These are phyloP conservation scores for Podarcis lilfordi DNA, from an alignment of 2,797 vertebrate genomes.

Conservation along the genomic window DNA sequence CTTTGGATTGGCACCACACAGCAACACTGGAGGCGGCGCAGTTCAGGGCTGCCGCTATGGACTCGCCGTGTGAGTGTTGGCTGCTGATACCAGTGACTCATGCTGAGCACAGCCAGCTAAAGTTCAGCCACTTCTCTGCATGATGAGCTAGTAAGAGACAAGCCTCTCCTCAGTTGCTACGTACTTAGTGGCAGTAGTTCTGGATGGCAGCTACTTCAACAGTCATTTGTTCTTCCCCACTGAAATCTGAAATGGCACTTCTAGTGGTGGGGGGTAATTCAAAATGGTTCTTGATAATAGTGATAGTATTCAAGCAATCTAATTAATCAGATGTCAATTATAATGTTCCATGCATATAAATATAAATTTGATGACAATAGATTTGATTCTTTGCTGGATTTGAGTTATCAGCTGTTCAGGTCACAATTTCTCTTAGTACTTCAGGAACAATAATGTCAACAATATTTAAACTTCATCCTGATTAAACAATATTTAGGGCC, in stretches of 20 bases:
- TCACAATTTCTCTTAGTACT: not conserved
- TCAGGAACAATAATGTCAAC: not conserved
- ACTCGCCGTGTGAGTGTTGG: not conserved
- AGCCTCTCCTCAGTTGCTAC: not conserved
- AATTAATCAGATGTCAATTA: not conserved
- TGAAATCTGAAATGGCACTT: no score
- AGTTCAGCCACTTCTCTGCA: not conserved
- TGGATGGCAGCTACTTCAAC: not conserved
- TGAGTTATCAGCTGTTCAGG: not conserved
- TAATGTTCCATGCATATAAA: not conserved
- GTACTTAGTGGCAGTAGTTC: not conserved
- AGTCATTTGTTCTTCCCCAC: no score
- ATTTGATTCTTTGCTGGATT: not conserved
- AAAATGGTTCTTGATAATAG: no score
- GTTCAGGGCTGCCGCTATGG: not conserved
- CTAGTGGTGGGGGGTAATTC: no score
- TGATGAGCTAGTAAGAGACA: not conserved
- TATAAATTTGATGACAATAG: not conserved
- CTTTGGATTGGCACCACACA: not conserved
- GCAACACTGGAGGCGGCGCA: not conserved
- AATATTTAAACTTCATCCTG: not conserved
- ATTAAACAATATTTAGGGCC: not conserved
- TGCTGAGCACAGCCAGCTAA: not conserved
- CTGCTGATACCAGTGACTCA: not conserved
- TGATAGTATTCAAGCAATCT: not conserved